A percentile compares a stretch with the other conserved stretches of the same genome.
Evolutionary conservation across 2,888 invertebrate species (phyloP).

Genomic region (Polydrusus tereticollis): DNA sequence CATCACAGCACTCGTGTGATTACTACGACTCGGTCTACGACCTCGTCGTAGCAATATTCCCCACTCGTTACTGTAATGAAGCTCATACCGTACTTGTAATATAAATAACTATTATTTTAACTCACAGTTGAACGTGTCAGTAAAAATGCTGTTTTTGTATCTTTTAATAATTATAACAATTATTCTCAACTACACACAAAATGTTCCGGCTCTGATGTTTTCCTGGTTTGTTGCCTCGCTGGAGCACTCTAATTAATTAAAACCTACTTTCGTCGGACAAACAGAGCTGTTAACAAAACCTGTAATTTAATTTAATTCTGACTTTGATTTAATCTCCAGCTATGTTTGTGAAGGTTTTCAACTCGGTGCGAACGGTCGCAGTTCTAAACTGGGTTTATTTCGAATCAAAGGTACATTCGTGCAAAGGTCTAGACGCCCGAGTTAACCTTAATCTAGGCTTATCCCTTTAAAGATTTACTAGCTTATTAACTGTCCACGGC

Average conservation of each 20-base stretch:
- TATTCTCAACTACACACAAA: neutral
- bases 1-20: too few relatives aligned
- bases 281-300: slow-evolving; percentile 19
- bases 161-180: neutral
- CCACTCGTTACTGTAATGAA: too few relatives aligned
- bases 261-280: slow-evolving; percentile 20
- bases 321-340: slow-evolving; percentile 29
- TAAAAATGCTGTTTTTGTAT: too few relatives aligned
- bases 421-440: too few relatives aligned
- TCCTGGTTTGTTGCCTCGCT: neutral
- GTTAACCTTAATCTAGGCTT: too few relatives aligned
- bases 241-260: slow-evolving; percentile 23
- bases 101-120: too few relatives aligned
- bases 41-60: too few relatives aligned
- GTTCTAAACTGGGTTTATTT: neutral
- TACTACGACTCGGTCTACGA: too few relatives aligned
- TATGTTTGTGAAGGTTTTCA: slow-evolving; percentile 20
- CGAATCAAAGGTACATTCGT: neutral
- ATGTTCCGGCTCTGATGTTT: neutral
- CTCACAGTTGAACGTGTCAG: too few relatives aligned
- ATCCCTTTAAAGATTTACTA: too few relatives aligned
- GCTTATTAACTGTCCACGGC: too few relatives aligned
- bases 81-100: too few relatives aligned
- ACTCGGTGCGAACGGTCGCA: neutral
- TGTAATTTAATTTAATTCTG: slow-evolving; percentile 37